Evolutionary conservation across 2,888 invertebrate genomes (phyloP), one percentile per base, ranked within the genome.

Genomic region (Slavum lentiscoides): DNA sequence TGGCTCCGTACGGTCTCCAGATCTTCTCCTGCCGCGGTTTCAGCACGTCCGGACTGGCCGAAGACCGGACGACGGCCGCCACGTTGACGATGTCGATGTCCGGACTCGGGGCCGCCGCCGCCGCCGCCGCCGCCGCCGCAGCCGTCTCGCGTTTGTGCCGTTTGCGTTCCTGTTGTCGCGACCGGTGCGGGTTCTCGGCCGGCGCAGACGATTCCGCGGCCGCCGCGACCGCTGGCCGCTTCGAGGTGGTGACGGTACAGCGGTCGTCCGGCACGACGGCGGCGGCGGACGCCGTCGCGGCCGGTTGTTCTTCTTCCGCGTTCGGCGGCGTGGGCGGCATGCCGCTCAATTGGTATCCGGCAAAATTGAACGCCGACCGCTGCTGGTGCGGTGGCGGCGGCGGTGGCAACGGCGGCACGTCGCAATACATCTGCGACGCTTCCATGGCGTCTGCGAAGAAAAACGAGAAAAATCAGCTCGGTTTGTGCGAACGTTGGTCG

Each of bases 371-470:
- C 62, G 80, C 80, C 58, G 80, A 80, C 64, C 72, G 80, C 4
- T 30, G 30, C 2, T 30, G n/a, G n/a, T n/a, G 30, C 30, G 30
- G 4, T 4, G 30, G 30, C n/a, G 80, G 64, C 4, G 80, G 30
- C 30, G 30, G 4, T 4, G 30, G 30, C 30, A 30, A 30, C n/a
- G 80, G 64, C 4, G 80, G 80, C 43, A 80, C 6, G 70, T 80
- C 80, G 39, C 80, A 80, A 23, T 80, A 80, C 72, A 80, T 80
- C n/a, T 80, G 80, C 43, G 80, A 80, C 8, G 80, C 80, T 80
- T 80, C 80, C 80, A 80, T 80, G 55, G 80, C 80, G 30, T 80
- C 80, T 80, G 80, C 19, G 62, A 53, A 30, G 30, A 30, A 30
- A 30, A 72, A 19, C 17, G 37, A 23, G 11, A 11, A 13, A 49